Base-by-base conservation (phyloP, 2,888 invertebrate species). In the Drosophila anomelani region DNA sequence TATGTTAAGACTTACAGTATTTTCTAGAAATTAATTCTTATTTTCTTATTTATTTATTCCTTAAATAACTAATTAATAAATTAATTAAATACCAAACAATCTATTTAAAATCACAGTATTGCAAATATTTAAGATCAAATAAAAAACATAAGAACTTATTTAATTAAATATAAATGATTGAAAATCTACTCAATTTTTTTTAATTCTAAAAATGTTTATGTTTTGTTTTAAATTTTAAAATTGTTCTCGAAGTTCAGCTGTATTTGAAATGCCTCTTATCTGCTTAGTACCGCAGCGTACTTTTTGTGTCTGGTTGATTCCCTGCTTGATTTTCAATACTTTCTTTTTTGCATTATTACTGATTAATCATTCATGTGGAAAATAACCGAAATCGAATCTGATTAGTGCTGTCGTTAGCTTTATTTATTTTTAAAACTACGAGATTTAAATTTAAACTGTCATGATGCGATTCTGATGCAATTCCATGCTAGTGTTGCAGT, bases 401-500 rank as follows among this genome's bases (percentile, higher is more conserved):
- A 79, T 79, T 68, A 43, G 1, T 17, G 54, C 41, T 39, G 34
- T 36, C 34, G 46, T 47, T 29, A 54, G 47, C 47, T 38, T 3
- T 36, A 38, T 9, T 23, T 69, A 70, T 69, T 69, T 69, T 51
- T 70, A 69, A 51, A 70, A 26, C 53, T n/a, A 15, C 29, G 49
- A 15, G 43, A 60, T 26, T 59, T 59, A 55, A 55, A 43, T 53
- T 61, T 61, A 54, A 73, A 49, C 29, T 58, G 32, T 44, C 49
- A 56, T 39, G 23, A 34, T 55, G 32, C 17, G 13, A 53, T 34
- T 66, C 80, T 76, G 81, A 78, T 81, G 67, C 74, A 85, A 75
- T 87, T 39, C 51, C 41, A 53, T 44, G 44, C 36, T 75, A 44
- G 64, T 62, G 60, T 84, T 84, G 63, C 62, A 62, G 39, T 59